Evolutionary conservation across 2,113 vertebrate genomes (phyloP), one percentile per base, ranked within the genome.

Genomic region (Hippocampus barbouri): DNA sequence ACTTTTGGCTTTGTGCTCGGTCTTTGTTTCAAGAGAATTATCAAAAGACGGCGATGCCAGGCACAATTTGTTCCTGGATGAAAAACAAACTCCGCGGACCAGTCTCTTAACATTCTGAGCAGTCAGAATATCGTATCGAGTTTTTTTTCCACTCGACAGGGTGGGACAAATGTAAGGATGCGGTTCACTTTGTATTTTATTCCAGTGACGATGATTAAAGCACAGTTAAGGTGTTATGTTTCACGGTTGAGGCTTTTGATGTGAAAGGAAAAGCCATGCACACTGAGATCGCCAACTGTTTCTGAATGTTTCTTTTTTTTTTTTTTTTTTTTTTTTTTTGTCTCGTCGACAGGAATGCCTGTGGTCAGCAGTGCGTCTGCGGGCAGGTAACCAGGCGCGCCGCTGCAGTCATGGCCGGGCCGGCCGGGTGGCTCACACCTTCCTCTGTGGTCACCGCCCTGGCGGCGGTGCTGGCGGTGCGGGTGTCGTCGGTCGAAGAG

Each of bases 321-420:
- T 66, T 47, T 34, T 23, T 45, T 2, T 47, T 25, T 25, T 25
- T 47, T 66, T 47, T 34, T 2, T 2, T 25, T 66, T 45, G 12
- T 11, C 11, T 40, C n/a, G 20, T 54, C n/a, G 1, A 60, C 76
- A 93, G 92, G 92, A 89, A 93, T 93, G 92, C 87, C 88, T 90
- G 82, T 82, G 82, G 88, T 70, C 76, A 66, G 77, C 79, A 67
- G 70, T 8, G 73, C 34, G 82, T 85, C 84, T 74, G 81, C 89
- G 77, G 88, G 91, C 91, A 91, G 90, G 90, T 93, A 93, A 93
- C 90, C 79, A 79, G 87, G 86, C 84, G 89, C 73, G 81, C 81
- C 76, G 83, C 74, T 82, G 90, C 83, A 79, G 88, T 84, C 87
- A 93, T 93, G 93, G 88, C 82, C 76, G 85, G 63, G 66, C 85